Percentiles rank a stretch among this genome's conserved stretches.
Evolutionary conservation across 2,888 invertebrate genomes (phyloP).

Genomic region (Tinea semifulvella): DNA sequence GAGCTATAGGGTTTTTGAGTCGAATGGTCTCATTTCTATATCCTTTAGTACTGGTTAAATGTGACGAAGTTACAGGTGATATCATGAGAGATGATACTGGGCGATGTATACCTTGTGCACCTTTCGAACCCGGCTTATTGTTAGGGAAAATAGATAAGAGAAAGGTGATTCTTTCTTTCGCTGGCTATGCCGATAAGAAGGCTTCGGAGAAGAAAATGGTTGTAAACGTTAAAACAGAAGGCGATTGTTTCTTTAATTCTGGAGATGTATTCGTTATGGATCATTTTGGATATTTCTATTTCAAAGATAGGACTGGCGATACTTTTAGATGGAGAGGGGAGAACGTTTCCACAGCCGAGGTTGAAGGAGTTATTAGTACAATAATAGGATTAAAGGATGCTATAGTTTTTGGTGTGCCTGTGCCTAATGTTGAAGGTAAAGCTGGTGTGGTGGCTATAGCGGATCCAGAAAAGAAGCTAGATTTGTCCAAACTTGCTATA

Average conservation of each 20-base stretch:
- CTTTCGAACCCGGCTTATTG: slow-evolving; percentile 85
- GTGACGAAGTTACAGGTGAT: slow-evolving; percentile 81
- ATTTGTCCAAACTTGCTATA: slow-evolving; percentile 58
- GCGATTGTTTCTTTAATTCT: slow-evolving; percentile 91
- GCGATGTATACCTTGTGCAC: slow-evolving; percentile 80
- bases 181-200: slow-evolving; percentile 64
- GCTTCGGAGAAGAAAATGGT: slow-evolving; percentile 89
- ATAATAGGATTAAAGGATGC: slow-evolving; percentile 80
- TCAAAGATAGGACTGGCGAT: slow-evolving; percentile 89
- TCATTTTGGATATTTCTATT: slow-evolving; percentile 91
- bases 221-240: slow-evolving; percentile 78
- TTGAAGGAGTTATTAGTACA: slow-evolving; percentile 89
- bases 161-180: slow-evolving; percentile 53
- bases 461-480: slow-evolving; percentile 72
- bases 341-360: slow-evolving; percentile 96
- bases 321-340: slow-evolving; percentile 94
- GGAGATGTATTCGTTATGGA: slow-evolving; percentile 92
- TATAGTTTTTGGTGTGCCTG: slow-evolving; percentile 90
- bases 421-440: slow-evolving; percentile 82
- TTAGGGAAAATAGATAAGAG: slow-evolving; percentile 71
- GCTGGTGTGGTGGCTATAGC: slow-evolving; percentile 95
- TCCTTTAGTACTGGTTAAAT: slow-evolving; percentile 53
- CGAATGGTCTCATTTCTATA: slow-evolving; percentile 59
- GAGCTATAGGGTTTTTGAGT: slow-evolving; percentile 92
- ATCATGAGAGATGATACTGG: slow-evolving; percentile 76